phyloP scores from a whole-genome alignment of 2,888 invertebrate genomes.

The Parasteatoda lunata region DNA sequence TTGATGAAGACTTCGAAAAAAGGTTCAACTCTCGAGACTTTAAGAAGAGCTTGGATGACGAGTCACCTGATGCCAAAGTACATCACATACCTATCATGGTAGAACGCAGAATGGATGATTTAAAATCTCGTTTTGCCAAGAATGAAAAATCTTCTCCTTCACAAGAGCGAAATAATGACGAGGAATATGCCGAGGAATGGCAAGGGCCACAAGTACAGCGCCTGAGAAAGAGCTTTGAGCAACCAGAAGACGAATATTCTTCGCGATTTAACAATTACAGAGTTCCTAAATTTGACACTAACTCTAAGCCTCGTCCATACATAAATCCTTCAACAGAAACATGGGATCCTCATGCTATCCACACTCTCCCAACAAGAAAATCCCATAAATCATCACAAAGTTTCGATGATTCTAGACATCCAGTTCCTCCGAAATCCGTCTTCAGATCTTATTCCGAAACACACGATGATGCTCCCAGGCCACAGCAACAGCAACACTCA shows the following conservation, averaged over 20 bases:
- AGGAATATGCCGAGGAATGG: constrained; percentile 57
- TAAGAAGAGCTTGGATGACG: constrained; percentile 40
- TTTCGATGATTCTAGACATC: constrained; percentile 49
- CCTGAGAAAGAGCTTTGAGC: constrained; percentile 59
- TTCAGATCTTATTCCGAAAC: constrained; percentile 60
- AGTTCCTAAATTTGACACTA: constrained; percentile 7
- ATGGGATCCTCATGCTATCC: constrained; percentile 56
- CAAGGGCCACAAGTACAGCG: constrained; percentile 49
- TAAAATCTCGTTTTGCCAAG: constrained; percentile 40
- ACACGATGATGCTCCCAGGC: constrained; percentile 50
- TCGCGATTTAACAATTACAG: constrained; percentile 19
- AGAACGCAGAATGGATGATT: constrained; percentile 55
- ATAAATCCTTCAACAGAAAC: constrained; percentile 14
- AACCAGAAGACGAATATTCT: constrained; percentile 1
- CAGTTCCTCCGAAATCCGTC: constrained; percentile 49
- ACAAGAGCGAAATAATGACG: constrained; percentile 9
- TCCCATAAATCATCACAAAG: constrained; percentile 44
- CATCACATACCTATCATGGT: constrained; percentile 70
- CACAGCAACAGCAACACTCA: constrained; percentile 38
- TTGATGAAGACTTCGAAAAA: constrained; percentile 29
- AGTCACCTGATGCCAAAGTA: constrained; percentile 56
- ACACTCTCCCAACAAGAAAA: constrained; percentile 50
- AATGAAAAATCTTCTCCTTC: constrained; percentile 31
- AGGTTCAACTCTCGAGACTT: constrained; percentile 17
- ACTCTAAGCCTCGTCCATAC: constrained; percentile 22